Conservation (phyloP, 2,797 vertebrate species). For the Acrossocheilus wenchowensis region DNA sequence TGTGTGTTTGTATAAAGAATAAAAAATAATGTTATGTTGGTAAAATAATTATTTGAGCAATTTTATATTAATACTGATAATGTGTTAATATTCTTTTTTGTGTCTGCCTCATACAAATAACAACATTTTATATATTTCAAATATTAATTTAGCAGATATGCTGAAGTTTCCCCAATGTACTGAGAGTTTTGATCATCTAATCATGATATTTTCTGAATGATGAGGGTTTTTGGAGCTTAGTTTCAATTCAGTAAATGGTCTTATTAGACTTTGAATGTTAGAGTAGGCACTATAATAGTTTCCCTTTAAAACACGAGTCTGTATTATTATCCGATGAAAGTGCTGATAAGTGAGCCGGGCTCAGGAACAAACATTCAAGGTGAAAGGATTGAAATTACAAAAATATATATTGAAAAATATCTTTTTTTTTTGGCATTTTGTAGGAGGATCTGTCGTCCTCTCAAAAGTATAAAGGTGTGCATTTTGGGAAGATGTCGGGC, state of each 20-base stretch:
- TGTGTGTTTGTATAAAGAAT: too few species aligned
- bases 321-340: background rate
- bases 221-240: background rate
- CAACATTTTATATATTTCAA: background rate
- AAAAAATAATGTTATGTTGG: too few species aligned
- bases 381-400: background rate
- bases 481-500: constrained; percentile 75
- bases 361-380: background rate
- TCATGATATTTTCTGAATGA: too few species aligned
- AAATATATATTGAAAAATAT: background rate
- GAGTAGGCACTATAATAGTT: background rate
- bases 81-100: background rate
- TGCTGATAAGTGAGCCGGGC: background rate
- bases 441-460: constrained; percentile 65
- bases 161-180: background rate
- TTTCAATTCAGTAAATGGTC: background rate
- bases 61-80: background rate
- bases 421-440: background rate
- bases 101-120: background rate
- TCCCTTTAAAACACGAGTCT: background rate
- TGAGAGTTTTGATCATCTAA: background rate
- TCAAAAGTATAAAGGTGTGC: constrained; percentile 76
- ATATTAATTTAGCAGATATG: background rate
- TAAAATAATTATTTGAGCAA: too few species aligned
- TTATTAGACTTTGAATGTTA: background rate